phyloP scores from a whole-genome alignment of 2,113 vertebrate genomes.

The Seriola rivoliana region DNA sequence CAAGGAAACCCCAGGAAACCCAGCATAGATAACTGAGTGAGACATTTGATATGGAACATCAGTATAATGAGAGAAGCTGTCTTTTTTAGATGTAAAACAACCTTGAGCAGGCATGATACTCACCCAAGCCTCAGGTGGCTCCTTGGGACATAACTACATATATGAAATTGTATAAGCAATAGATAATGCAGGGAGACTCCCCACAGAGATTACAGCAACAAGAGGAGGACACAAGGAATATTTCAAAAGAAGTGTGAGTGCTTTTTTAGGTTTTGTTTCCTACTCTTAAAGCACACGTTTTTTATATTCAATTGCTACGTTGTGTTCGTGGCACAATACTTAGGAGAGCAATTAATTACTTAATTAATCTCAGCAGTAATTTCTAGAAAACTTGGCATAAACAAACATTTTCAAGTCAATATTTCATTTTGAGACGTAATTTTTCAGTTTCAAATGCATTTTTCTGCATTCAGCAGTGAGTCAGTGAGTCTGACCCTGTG shows the following conservation, averaged over 20 bases:
- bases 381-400: neutral
- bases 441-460: neutral
- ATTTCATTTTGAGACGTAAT: neutral
- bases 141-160: neutral
- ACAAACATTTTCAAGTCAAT: neutral
- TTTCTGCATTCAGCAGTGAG: too few relatives aligned
- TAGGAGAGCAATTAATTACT: neutral
- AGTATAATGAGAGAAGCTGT: conserved; percentile 32
- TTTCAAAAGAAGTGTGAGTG: neutral
- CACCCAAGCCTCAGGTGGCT: neutral
- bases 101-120: neutral
- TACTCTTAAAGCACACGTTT: too few relatives aligned
- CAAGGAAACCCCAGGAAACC: conserved; percentile 57
- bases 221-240: neutral
- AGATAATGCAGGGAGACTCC: neutral
- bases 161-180: neutral
- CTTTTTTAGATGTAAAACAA: conserved; percentile 25
- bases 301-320: too few relatives aligned
- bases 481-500: neutral
- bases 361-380: neutral
- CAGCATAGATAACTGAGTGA: conserved; percentile 31
- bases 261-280: neutral
- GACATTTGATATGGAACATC: conserved; percentile 50
- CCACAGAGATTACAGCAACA: neutral
- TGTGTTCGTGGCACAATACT: too few relatives aligned